phyloP scores from a whole-genome alignment of 2,113 vertebrate genomes.

The Oplegnathus fasciatus region DNA sequence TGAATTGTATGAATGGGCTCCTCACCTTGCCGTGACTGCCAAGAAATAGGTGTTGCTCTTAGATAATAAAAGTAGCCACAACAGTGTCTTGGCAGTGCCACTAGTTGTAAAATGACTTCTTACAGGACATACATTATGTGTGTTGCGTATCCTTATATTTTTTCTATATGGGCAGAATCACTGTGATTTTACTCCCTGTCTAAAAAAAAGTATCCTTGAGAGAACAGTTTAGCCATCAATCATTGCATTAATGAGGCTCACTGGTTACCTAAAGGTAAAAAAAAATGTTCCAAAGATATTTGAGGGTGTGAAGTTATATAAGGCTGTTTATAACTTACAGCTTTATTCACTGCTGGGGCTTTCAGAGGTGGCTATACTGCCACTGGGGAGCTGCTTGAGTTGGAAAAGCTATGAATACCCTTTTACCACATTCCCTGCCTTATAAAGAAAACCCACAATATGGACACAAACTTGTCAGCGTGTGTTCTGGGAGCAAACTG shows the following conservation, averaged over 20 bases:
- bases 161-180: slow-evolving; percentile 20
- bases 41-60: not conserved
- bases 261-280: slow-evolving; percentile 49
- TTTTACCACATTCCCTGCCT: slow-evolving; percentile 71
- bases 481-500: slow-evolving; percentile 23
- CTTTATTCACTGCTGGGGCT: slow-evolving; percentile 66
- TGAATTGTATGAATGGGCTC: slow-evolving; percentile 19
- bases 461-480: slow-evolving; percentile 56
- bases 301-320: slow-evolving; percentile 73
- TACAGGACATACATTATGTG: slow-evolving; percentile 20
- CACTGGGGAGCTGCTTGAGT: slow-evolving; percentile 62
- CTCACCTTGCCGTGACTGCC: not conserved
- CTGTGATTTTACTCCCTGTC: slow-evolving; percentile 22
- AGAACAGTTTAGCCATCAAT: slow-evolving; percentile 62
- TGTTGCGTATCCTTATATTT: slow-evolving; percentile 24
- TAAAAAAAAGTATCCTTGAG: slow-evolving; percentile 27
- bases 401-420: slow-evolving; percentile 76
- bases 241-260: slow-evolving; percentile 62
- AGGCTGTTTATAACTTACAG: slow-evolving; percentile 70
- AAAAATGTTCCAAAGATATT: slow-evolving; percentile 66
- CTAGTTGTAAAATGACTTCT: slow-evolving; percentile 13
- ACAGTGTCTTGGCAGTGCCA: not conserved
- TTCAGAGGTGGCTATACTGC: slow-evolving; percentile 62
- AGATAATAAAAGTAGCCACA: slow-evolving; percentile 4
- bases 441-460: slow-evolving; percentile 67